Evolutionary conservation across 2,113 vertebrate species (phyloP).

Genomic region (Trematomus loennbergii): DNA sequence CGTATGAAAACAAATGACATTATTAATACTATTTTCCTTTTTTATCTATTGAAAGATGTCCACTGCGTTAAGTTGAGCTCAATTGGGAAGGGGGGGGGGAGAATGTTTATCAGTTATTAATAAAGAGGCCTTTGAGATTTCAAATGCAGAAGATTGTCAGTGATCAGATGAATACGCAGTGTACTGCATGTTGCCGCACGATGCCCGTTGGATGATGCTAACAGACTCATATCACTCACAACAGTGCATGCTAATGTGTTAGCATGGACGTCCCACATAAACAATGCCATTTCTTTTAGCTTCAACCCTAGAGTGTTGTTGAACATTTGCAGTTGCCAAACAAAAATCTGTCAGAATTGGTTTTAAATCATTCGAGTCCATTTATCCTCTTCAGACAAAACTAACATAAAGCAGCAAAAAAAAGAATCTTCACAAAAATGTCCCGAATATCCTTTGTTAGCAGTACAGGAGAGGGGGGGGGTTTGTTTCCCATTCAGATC

Average conservation of each 20-base stretch:
- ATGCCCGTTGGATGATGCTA: neutral
- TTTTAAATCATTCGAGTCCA: constrained; percentile 11
- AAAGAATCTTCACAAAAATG: constrained; percentile 21
- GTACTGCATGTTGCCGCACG: no score
- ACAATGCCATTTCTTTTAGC: neutral
- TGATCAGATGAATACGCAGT: neutral
- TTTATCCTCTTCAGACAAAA: constrained; percentile 9
- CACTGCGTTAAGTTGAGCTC: neutral
- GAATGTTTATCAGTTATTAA: neutral
- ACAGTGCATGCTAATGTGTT: constrained; percentile 2
- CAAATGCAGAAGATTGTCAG: neutral
- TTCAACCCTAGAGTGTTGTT: neutral
- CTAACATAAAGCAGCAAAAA: constrained; percentile 16
- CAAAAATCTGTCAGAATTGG: neutral
- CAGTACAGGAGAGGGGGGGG: constrained; percentile 44
- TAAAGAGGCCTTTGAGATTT: neutral
- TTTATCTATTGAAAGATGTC: neutral
- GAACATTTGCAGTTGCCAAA: neutral
- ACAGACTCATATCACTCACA: neutral
- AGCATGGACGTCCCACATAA: constrained; percentile 7
- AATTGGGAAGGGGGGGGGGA: neutral
- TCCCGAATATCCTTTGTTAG: constrained; percentile 43
- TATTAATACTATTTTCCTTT: neutral
- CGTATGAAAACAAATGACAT: neutral
- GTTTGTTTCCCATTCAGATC: constrained; percentile 59